These are phyloP conservation scores for Porphyrio hochstetteri DNA, from an alignment of 2,113 vertebrate genomes.

Conservation along the genomic window DNA sequence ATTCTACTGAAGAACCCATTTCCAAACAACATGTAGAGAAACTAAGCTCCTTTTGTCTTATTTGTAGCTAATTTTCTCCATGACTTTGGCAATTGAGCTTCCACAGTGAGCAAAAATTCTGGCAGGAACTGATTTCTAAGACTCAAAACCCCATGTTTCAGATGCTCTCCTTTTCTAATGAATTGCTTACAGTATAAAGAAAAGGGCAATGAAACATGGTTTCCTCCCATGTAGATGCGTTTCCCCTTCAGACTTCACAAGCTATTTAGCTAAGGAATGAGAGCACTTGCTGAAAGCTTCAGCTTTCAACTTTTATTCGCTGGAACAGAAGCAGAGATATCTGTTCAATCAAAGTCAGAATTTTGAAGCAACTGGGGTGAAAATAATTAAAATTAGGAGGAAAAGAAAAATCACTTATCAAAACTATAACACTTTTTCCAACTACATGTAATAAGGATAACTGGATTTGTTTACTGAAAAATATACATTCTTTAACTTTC, in stretches of 20 bases:
- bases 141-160: background rate
- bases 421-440: background rate
- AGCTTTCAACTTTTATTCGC: background rate
- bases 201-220: background rate
- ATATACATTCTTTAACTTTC: background rate
- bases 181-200: background rate
- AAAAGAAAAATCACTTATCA: background rate
- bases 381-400: background rate
- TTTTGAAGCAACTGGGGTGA: background rate
- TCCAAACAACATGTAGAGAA: background rate
- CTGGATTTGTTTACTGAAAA: background rate
- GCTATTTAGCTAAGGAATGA: background rate
- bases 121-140: background rate
- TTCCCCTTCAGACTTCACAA: background rate
- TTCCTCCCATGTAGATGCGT: background rate
- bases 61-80: background rate
- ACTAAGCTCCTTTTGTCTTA: background rate
- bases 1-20: background rate
- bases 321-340: background rate
- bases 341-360: background rate
- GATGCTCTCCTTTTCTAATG: background rate
- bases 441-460: background rate
- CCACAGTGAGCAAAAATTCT: background rate
- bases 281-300: background rate
- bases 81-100: background rate